These are phyloP conservation scores for Lampris incognitus DNA, from an alignment of 2,113 vertebrate species.

Conservation along the genomic window DNA sequence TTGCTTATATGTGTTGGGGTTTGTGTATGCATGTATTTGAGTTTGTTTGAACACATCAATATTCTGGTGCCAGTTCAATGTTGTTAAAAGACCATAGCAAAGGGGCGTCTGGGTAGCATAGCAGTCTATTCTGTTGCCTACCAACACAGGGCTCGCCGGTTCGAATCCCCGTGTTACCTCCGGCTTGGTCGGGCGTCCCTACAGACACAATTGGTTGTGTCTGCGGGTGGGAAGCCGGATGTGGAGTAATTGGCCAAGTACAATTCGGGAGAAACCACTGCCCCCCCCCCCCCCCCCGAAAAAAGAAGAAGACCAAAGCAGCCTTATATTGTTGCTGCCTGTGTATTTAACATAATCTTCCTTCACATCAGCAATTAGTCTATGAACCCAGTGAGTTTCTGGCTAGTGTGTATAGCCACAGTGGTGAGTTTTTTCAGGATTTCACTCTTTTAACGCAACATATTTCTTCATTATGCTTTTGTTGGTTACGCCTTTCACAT, in stretches of 20 bases:
- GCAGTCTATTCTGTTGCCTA: too few species aligned
- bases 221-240: too few species aligned
- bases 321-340: not conserved
- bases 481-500: constrained; percentile 29
- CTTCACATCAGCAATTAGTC: constrained; percentile 14
- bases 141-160: too few species aligned
- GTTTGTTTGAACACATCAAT: not conserved
- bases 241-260: too few species aligned
- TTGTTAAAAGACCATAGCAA: constrained; percentile 24
- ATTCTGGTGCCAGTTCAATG: constrained; percentile 13
- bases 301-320: too few species aligned
- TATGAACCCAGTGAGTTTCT: constrained; percentile 8
- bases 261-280: too few species aligned
- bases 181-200: too few species aligned
- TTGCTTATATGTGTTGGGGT: constrained; percentile 27
- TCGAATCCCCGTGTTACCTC: too few species aligned
- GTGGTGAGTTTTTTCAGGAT: constrained; percentile 12
- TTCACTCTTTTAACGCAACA: constrained; percentile 19
- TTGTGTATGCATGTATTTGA: constrained; percentile 34
- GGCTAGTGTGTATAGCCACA: constrained; percentile 12
- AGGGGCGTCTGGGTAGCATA: too few species aligned
- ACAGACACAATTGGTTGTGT: too few species aligned
- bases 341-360: constrained; percentile 19
- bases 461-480: constrained; percentile 25
- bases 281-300: too few species aligned